Evolutionary conservation across 2,888 invertebrate species (phyloP).

Genomic region (Cantharis flavilabris): DNA sequence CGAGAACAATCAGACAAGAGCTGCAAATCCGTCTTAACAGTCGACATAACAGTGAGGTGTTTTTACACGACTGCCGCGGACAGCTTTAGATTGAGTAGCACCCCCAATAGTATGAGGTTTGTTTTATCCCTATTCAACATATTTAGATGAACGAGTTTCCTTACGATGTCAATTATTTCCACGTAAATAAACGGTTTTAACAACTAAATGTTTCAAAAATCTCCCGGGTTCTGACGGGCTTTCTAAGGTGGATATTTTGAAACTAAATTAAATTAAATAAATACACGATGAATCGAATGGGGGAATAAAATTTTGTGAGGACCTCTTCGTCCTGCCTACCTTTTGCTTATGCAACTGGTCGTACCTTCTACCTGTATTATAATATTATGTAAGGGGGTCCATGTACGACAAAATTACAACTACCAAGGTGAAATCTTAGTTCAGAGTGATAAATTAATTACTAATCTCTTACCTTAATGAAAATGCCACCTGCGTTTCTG

Average conservation of each 20-base stretch:
- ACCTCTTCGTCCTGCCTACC: neutral
- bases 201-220: neutral
- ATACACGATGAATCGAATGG: neutral
- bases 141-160: conserved; percentile 29
- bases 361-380: neutral
- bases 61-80: conserved; percentile 52
- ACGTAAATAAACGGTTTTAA: neutral
- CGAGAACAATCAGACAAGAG: conserved; percentile 51
- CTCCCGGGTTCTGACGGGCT: neutral
- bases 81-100: conserved; percentile 53
- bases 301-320: neutral
- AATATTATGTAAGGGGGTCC: neutral
- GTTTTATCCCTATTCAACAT: conserved; percentile 25
- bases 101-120: conserved; percentile 30
- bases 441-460: neutral
- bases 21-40: conserved; percentile 51
- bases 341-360: neutral
- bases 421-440: neutral
- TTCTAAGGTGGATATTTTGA: neutral
- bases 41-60: conserved; percentile 53
- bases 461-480: neutral
- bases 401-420: neutral
- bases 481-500: neutral
- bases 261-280: neutral
- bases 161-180: conserved; percentile 23